Evolutionary conservation across 2,797 vertebrate species (phyloP).

Genomic region (Betta splendens): DNA sequence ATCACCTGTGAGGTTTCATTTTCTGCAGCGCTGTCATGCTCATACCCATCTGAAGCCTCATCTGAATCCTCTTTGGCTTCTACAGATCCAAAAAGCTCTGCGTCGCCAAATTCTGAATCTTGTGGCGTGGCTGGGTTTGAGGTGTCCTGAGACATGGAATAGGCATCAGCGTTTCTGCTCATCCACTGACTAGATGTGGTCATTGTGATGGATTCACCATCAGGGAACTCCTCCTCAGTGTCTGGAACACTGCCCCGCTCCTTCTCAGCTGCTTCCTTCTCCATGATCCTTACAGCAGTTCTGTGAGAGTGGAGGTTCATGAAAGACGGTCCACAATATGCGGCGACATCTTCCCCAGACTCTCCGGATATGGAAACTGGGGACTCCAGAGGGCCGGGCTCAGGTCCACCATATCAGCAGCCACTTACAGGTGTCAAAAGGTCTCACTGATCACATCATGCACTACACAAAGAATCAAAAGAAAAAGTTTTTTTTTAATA

Average conservation of each 20-base stretch:
- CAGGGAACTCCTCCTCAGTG: slow-evolving; percentile 60
- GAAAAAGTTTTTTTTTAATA: too few species aligned
- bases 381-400: slow-evolving; percentile 29
- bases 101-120: slow-evolving; percentile 57
- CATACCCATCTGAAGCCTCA: slow-evolving; percentile 53
- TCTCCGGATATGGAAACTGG: slow-evolving; percentile 46
- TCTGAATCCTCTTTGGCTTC: slow-evolving; percentile 64
- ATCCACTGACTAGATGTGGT: slow-evolving; percentile 39
- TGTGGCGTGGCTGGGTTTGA: slow-evolving; percentile 42
- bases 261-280: slow-evolving; percentile 65
- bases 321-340: slow-evolving; percentile 48
- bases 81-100: slow-evolving; percentile 51
- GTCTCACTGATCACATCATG: slow-evolving; percentile 41
- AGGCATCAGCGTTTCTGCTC: slow-evolving; percentile 36
- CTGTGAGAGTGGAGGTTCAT: slow-evolving; percentile 46
- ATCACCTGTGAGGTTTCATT: slow-evolving; percentile 47
- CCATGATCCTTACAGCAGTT: slow-evolving; percentile 61
- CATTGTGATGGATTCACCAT: slow-evolving; percentile 30
- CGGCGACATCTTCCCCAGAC: slow-evolving; percentile 53
- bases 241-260: slow-evolving; percentile 59
- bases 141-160: slow-evolving; percentile 60
- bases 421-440: slow-evolving; percentile 20
- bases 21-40: slow-evolving; percentile 48
- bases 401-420: slow-evolving; percentile 56
- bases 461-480: slow-evolving; percentile 39